Conservation (phyloP, 2,888 invertebrate species). For the Himalopsyche japonica region DNA sequence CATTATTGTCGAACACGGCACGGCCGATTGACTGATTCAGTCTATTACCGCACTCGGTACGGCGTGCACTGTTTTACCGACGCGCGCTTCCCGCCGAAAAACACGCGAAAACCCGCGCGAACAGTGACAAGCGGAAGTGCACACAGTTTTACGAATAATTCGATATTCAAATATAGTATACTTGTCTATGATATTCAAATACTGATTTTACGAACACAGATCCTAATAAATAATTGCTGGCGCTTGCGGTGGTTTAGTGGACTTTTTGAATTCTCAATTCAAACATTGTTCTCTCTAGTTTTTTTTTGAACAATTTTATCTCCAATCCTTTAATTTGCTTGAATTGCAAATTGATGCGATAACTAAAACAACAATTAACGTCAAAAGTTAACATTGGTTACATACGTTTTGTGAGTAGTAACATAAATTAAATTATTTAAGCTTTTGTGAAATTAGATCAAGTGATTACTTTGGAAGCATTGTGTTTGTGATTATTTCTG, state of each 20-base stretch:
- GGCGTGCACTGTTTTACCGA: not conserved
- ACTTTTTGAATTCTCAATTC: not conserved
- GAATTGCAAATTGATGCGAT: not conserved
- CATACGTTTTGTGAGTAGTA: not conserved
- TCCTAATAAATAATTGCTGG: not conserved
- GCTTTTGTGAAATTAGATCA: not conserved
- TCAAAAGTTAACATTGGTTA: not conserved
- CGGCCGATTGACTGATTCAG: not conserved
- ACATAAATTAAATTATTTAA: not conserved
- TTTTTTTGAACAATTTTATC: not conserved
- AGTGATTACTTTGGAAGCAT: not conserved
- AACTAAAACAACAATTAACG: not conserved
- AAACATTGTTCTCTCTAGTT: not conserved
- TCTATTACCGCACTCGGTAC: not conserved
- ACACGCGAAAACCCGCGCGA: not conserved
- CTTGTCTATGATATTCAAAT: too few relatives aligned
- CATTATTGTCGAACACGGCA: not conserved
- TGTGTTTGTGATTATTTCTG: not conserved
- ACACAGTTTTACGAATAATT: not conserved
- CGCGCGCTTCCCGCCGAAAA: not conserved
- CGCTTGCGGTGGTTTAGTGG: not conserved
- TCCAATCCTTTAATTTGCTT: not conserved
- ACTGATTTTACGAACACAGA: not conserved
- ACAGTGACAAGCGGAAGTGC: not conserved
- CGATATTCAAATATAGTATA: not conserved